Conservation (phyloP, 2,888 invertebrate genomes). For the Lissocephala sabroskyi region DNA sequence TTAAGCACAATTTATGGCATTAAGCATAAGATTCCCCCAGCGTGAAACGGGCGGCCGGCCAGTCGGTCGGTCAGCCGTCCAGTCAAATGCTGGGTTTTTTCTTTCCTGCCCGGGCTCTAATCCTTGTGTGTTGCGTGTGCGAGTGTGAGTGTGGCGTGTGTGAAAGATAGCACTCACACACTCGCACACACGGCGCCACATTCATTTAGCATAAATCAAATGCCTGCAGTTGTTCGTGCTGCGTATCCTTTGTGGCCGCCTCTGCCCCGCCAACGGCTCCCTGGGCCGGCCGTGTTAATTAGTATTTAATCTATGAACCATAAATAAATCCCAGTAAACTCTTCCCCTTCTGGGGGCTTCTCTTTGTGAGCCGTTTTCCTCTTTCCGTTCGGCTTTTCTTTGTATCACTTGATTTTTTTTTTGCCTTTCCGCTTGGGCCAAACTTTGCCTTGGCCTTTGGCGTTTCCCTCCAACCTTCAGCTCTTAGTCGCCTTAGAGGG, state of each 20-base stretch:
- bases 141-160: too few species aligned
- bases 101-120: conserved; percentile 36
- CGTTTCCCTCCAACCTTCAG: too few species aligned
- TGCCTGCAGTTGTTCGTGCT: conserved; percentile 23
- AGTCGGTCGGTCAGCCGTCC: conserved; percentile 8
- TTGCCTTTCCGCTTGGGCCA: background rate
- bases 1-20: conserved; percentile 63
- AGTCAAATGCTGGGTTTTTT: conserved; percentile 49
- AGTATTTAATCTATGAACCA: conserved; percentile 68
- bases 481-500: background rate
- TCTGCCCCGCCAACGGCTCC: conserved; percentile 12
- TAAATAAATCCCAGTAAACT: conserved; percentile 49
- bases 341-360: too few species aligned
- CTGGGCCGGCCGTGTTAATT: conserved; percentile 56
- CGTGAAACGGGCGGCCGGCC: too few species aligned
- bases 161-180: conserved; percentile 20
- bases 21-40: conserved; percentile 46
- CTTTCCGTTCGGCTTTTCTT: background rate
- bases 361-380: too few species aligned
- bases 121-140: conserved; percentile 46
- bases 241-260: conserved; percentile 5
- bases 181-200: conserved; percentile 18
- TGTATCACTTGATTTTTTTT: background rate
- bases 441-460: background rate
- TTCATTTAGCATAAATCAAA: conserved; percentile 58